Base-by-base conservation (phyloP, 2,113 vertebrate genomes). In the Toxotes chatareus region DNA sequence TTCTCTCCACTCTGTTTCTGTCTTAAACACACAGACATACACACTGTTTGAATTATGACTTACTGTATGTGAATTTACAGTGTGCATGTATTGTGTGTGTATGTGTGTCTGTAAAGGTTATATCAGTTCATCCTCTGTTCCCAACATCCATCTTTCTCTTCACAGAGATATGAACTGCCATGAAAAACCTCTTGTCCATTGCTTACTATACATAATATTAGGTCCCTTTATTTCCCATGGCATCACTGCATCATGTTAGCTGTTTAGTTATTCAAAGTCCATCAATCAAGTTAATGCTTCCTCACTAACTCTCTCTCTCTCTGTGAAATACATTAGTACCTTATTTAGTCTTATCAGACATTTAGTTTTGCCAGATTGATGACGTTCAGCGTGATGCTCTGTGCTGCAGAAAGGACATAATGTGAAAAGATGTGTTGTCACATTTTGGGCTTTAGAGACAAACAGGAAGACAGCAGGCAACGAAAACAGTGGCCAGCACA, bases 81-180 rank as follows among this genome's bases (percentile, higher is more conserved):
- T 49, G 13, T 57, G 65, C 66, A 65, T 74, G 69, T 67, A 34
- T 74, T 71, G 68, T 86, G 67, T 75, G 72, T 74, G 72, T 70
- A 51, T 23, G 5, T 10, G 31, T 27, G 68, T 42, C 36, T 60
- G 53, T 59, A 40, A 47, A 78, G 74, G 79, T 89, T 42, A 78
- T 47, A 77, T 27, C 38, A 55, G 61, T 75, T 84, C 36, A 72
- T 44, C 44, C 4, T 64, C 7, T 55, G 19, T 31, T 74, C 46
- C 17, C 69, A 27, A 27, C 27, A 46, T 70, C 32, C 40, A 38
- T 7, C 21, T 36, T 49, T 44, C 36, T 60, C 56, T 87, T 46
- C 79, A 27, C 27, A 53, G 55, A 79, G 59, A 19, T 13, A 46
- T 49, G 9, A 32, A 65, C 11, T 34, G 7, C 46, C 14, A 7